A percentile compares a stretch with the other conserved stretches of the same genome.
These are phyloP conservation scores for Zelostemma sp. DNA, from an alignment of 1,140 invertebrate species.

Conservation along the genomic window DNA sequence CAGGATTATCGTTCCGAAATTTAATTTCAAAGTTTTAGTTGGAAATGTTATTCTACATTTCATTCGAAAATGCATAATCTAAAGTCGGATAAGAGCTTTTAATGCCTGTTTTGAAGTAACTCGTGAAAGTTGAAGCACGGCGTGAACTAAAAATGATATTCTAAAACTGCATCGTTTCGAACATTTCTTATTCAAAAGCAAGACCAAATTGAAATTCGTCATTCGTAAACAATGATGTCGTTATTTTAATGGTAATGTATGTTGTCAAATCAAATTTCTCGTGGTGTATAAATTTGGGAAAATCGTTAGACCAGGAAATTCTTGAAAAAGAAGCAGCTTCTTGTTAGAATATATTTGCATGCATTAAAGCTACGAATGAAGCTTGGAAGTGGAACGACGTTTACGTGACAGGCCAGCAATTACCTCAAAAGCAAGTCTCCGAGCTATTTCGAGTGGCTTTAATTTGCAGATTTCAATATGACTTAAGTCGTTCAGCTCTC, in stretches of 20 bases:
- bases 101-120: too few species aligned
- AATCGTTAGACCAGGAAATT: neutral
- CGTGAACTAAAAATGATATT: too few species aligned
- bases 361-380: neutral
- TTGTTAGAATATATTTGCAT: constrained; percentile 6
- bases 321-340: neutral
- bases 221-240: too few species aligned
- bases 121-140: too few species aligned
- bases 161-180: too few species aligned
- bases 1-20: too few species aligned
- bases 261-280: neutral
- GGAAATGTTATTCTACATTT: too few species aligned
- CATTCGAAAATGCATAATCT: too few species aligned
- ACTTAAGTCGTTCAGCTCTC: constrained; percentile 16
- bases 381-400: constrained; percentile 4
- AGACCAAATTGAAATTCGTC: too few species aligned
- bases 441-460: neutral
- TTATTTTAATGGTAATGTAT: neutral
- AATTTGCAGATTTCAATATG: constrained; percentile 28
- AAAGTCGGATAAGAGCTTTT: too few species aligned
- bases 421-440: constrained; percentile 4
- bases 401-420: constrained; percentile 7
- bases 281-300: neutral
- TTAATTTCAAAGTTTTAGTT: too few species aligned
- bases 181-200: too few species aligned